Evolutionary conservation across 2,888 invertebrate species (phyloP), one percentile per base, ranked within the genome.

Genomic region (Campoplex capitator): DNA sequence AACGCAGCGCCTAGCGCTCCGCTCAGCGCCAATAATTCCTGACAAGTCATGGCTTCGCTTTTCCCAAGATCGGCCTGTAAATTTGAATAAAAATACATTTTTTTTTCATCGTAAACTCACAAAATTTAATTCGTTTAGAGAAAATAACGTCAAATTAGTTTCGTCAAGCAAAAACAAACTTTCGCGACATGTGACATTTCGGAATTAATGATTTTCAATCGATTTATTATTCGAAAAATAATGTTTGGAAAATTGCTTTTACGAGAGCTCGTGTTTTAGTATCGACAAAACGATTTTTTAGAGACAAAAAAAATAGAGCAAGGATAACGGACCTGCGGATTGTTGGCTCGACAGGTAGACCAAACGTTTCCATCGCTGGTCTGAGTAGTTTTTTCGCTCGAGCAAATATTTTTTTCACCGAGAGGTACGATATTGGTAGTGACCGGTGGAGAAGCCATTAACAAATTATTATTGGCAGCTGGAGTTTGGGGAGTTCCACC

Each of bases 1-100:
- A 98, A 95, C 0, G 98, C 98, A 0, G 98, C 98, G 88, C 98
- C 98, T 80, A 99, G 96, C 0, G 98, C 98, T 13, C 99, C 98
- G 74, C 98, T 97, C 79, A 99, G 95, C n/a, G 98, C 98, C 85
- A 99, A 95, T 45, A 99, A 95, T 95, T 98, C 98, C 94, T 98
- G 98, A 94, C 98, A 98, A 0, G 97, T 97, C 96, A 98, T 97
- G 11, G 96, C 95, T 91, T 96, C 96, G 75, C 96, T 96, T 35
- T 96, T 96, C 51, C 96, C 95, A 86, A 96, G 91, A 88, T 96
- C 96, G 32, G 92, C 88, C 91, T 94, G 92, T 38, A 38, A 38
- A 38, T 38, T 38, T 38, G 38, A 38, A 38, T 23, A 23, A 23
- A 23, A 23, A 23, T 23, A 23, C 23, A 0, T 23, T 23, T 23